A percentile compares a stretch with the other conserved stretches of the same genome.
Conservation (phyloP, 2,888 invertebrate genomes). For the Aradus depressus region DNA sequence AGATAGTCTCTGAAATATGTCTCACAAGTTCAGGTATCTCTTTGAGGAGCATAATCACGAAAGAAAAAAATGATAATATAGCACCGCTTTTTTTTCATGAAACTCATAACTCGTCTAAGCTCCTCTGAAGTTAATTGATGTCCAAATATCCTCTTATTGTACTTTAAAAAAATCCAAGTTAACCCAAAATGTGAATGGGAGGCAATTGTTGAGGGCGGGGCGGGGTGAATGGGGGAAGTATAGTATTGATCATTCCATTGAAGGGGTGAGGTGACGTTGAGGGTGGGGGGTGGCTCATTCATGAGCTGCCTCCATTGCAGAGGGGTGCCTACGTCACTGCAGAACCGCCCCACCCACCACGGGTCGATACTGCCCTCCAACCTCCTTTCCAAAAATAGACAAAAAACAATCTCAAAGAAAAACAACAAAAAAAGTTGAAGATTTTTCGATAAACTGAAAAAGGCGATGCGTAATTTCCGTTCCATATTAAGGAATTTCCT, state of each 20-base stretch:
- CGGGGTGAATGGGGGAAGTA: constrained; percentile 1
- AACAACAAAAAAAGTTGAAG: neutral
- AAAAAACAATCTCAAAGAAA: neutral
- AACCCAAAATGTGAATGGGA: neutral
- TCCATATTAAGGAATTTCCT: no score
- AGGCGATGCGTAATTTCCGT: no score
- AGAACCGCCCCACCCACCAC: constrained; percentile 3
- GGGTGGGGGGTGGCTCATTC: constrained; percentile 9
- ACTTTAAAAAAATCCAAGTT: no score
- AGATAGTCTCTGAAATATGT: no score
- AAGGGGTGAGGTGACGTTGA: constrained; percentile 11
- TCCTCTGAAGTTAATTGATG: no score
- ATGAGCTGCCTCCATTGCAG: neutral
- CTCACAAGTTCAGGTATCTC: no score
- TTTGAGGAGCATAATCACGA: no score
- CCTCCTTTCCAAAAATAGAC: neutral
- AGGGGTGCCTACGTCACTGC: constrained; percentile 9
- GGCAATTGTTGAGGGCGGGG: neutral
- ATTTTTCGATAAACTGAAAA: neutral
- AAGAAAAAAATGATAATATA: no score
- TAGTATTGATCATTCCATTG: constrained; percentile 14
- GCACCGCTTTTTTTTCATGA: no score
- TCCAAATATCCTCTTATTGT: no score
- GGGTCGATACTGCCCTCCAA: constrained; percentile 3
- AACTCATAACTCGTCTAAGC: no score